Conservation (phyloP, 2,113 vertebrate species). For the Lepisosteus oculatus region DNA sequence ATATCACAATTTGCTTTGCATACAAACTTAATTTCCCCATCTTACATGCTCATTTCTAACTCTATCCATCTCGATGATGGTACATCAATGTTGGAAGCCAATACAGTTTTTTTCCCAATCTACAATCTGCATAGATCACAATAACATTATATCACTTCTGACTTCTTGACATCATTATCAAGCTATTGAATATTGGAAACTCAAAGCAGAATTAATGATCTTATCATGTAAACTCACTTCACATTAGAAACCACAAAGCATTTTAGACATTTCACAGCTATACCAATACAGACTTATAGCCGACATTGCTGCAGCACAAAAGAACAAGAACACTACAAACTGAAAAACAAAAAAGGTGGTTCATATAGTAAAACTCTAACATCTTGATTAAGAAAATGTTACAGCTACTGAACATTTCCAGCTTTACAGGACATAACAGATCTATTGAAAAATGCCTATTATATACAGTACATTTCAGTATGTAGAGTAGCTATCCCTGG, state of each 20-base stretch:
- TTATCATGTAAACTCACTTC: constrained; percentile 4
- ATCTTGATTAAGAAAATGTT: too few relatives aligned
- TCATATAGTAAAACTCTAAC: too few relatives aligned
- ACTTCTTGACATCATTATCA: constrained; percentile 19
- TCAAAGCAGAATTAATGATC: constrained; percentile 20
- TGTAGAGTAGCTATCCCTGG: too few relatives aligned
- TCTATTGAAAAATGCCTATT: not conserved
- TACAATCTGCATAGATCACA: constrained; percentile 7
- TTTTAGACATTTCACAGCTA: constrained; percentile 25
- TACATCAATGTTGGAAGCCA: not conserved
- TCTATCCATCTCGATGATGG: not conserved
- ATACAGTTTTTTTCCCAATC: not conserved
- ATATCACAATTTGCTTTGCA: too few relatives aligned
- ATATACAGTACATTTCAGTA: too few relatives aligned
- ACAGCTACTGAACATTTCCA: too few relatives aligned
- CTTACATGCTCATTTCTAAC: too few relatives aligned
- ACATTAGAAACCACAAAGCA: not conserved
- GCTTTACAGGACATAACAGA: not conserved
- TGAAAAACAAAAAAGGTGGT: too few relatives aligned
- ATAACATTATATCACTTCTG: constrained; percentile 20
- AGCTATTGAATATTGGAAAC: constrained; percentile 17
- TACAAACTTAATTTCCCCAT: too few relatives aligned
- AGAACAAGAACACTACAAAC: too few relatives aligned
- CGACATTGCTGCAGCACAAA: too few relatives aligned
- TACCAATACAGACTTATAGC: constrained; percentile 16